Conservation (phyloP, 2,797 vertebrate genomes). For the Florisuga fusca region DNA sequence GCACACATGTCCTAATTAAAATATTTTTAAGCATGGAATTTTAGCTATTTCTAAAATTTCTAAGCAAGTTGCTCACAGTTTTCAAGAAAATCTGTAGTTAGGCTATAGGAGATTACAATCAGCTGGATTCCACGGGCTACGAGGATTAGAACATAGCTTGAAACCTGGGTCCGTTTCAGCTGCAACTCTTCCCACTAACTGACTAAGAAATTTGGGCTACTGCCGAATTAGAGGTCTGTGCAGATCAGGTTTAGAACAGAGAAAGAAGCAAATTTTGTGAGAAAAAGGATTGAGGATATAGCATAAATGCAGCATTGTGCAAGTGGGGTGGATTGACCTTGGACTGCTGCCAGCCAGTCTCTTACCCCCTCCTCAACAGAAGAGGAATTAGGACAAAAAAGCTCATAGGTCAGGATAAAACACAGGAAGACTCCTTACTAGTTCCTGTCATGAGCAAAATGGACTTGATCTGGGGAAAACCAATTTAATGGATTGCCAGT, state of each 20-base stretch:
- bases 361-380: background rate
- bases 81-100: background rate
- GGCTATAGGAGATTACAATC: background rate
- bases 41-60: background rate
- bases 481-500: background rate
- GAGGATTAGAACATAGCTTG: background rate
- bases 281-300: background rate
- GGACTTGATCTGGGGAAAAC: background rate
- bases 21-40: background rate
- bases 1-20: background rate
- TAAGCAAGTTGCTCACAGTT: rapidly evolving
- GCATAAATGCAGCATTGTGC: too few relatives aligned
- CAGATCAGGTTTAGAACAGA: background rate
- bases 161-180: background rate
- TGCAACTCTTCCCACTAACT: background rate
- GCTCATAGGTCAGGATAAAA: background rate
- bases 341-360: background rate
- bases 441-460: rapidly evolving
- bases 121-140: background rate
- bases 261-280: background rate
- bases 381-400: background rate
- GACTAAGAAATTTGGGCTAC: background rate
- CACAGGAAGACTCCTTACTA: rapidly evolving
- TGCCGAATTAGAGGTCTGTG: background rate
- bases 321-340: background rate